These are phyloP conservation scores for Menura novaehollandiae DNA, from an alignment of 2,113 vertebrate genomes.

Conservation along the genomic window DNA sequence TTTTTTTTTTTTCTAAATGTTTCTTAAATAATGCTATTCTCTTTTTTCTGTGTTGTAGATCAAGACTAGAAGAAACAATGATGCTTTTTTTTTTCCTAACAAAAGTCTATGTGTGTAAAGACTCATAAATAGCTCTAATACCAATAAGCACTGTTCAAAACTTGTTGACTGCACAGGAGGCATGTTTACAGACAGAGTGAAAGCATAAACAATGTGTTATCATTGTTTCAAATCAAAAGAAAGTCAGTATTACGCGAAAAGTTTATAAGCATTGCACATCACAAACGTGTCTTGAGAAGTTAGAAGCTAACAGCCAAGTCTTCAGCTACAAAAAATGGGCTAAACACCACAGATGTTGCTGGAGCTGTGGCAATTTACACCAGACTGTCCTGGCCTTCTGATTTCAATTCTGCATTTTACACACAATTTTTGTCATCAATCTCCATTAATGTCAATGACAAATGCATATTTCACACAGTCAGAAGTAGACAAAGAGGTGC, in stretches of 20 bases:
- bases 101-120: neutral
- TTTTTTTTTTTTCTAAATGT: accelerated
- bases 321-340: neutral
- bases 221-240: neutral
- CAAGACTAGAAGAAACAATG: neutral
- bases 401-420: conserved; percentile 16
- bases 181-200: neutral
- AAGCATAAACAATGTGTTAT: neutral
- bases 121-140: neutral
- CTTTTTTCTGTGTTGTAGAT: neutral
- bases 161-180: neutral
- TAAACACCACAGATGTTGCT: neutral
- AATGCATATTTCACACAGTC: neutral
- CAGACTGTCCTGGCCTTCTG: neutral
- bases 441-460: neutral
- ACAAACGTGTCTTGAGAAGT: neutral
- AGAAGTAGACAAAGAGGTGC: neutral
- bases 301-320: neutral
- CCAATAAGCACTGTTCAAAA: neutral
- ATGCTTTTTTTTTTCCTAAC: neutral
- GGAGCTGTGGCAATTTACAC: neutral
- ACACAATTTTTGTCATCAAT: neutral
- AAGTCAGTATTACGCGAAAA: neutral
- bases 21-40: neutral
- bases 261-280: neutral